phyloP scores from a whole-genome alignment of 2,797 vertebrate genomes.

The Sebastes cheni region DNA sequence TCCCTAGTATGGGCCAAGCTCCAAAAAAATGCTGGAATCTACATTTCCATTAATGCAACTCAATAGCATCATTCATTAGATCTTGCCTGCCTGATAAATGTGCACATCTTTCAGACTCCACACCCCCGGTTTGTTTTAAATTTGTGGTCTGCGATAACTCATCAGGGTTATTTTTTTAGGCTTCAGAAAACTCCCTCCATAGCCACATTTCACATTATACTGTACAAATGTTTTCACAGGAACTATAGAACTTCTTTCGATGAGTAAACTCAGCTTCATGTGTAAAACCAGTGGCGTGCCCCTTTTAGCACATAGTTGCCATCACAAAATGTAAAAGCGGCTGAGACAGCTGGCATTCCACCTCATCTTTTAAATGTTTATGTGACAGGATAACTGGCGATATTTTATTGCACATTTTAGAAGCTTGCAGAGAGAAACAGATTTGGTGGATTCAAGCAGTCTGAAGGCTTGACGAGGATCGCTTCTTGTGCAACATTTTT shows the following conservation, averaged over 20 bases:
- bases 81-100: background rate
- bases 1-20: background rate
- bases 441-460: background rate
- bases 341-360: background rate
- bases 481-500: background rate
- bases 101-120: background rate
- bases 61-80: background rate
- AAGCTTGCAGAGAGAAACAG: background rate
- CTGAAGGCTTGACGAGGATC: background rate
- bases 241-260: background rate
- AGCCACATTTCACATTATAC: background rate
- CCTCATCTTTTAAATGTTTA: conserved; percentile 15
- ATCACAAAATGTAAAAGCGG: background rate
- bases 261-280: background rate
- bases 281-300: background rate
- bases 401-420: conserved; percentile 14
- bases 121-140: background rate
- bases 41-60: background rate
- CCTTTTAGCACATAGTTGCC: background rate
- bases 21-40: background rate
- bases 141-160: background rate
- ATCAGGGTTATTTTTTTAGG: background rate
- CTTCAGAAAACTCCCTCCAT: background rate
- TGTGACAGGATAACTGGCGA: conserved; percentile 29
- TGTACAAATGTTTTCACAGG: background rate